Evolutionary conservation across 2,797 vertebrate species (phyloP).

Genomic region (Heliangelus exortis): DNA sequence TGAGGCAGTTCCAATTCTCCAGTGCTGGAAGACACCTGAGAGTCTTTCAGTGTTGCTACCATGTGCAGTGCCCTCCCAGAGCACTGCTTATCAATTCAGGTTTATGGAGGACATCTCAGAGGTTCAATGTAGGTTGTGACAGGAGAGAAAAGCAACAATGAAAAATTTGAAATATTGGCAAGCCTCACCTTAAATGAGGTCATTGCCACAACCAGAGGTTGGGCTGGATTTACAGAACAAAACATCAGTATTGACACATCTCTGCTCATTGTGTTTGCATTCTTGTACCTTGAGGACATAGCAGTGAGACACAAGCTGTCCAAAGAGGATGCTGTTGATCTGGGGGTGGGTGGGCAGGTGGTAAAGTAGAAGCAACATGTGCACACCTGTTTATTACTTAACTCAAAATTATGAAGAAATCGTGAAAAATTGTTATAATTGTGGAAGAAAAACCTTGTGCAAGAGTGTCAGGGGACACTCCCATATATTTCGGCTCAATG

Average conservation of each 20-base stretch:
- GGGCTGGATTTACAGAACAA: background rate
- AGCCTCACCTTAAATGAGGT: background rate
- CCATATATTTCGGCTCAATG: background rate
- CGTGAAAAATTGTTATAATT: background rate
- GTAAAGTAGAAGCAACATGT: background rate
- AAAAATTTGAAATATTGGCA: background rate
- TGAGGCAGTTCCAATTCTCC: background rate
- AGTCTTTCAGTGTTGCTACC: background rate
- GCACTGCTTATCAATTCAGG: background rate
- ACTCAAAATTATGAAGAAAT: background rate
- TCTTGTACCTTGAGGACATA: background rate
- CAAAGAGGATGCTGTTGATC: background rate
- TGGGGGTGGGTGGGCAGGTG: accelerated
- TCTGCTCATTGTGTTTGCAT: background rate
- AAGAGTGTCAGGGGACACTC: background rate
- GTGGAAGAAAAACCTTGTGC: background rate
- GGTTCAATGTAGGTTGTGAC: background rate
- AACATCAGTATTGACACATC: background rate
- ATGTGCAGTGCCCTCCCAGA: background rate
- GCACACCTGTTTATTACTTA: background rate
- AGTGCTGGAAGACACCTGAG: background rate
- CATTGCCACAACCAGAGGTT: background rate
- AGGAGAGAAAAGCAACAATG: background rate
- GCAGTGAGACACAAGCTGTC: background rate
- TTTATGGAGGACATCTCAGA: background rate